Evolutionary conservation across 1,140 invertebrate genomes (phyloP).

Genomic region (Trichonephila clavata): DNA sequence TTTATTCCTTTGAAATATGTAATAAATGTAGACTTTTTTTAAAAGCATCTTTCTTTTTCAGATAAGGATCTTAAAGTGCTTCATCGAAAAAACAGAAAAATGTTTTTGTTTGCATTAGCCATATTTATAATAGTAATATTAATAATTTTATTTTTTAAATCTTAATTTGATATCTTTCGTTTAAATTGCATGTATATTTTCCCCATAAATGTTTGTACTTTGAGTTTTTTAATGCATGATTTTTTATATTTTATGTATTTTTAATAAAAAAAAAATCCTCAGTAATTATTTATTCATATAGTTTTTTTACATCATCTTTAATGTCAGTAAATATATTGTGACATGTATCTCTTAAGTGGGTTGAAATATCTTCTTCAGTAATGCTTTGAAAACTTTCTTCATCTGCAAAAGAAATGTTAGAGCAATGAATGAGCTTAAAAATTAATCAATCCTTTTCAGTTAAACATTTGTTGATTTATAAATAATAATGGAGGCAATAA

Average conservation of each 20-base stretch:
- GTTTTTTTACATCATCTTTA: constrained; percentile 22
- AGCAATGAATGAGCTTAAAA: too few species aligned
- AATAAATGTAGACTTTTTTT: too few species aligned
- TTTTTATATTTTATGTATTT: too few species aligned
- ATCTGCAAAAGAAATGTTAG: not conserved
- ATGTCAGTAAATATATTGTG: constrained; percentile 40
- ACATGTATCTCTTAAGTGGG: not conserved
- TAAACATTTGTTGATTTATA: too few species aligned
- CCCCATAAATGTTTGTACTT: too few species aligned
- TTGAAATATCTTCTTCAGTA: not conserved
- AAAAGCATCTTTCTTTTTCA: not conserved
- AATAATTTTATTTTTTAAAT: constrained; percentile 15
- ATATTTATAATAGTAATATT: constrained; percentile 51
- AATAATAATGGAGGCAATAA: too few species aligned
- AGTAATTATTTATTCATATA: constrained; percentile 12
- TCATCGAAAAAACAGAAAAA: constrained; percentile 42
- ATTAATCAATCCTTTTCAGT: too few species aligned
- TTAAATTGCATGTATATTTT: too few species aligned
- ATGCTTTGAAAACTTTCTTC: not conserved
- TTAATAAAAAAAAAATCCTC: too few species aligned
- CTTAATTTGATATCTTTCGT: not conserved
- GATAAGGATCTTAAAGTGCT: constrained; percentile 23
- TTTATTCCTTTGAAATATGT: too few species aligned
- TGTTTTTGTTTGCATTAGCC: constrained; percentile 7
- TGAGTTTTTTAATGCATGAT: too few species aligned